phyloP scores from a whole-genome alignment of 2,888 invertebrate species.

The Allacma fusca region DNA sequence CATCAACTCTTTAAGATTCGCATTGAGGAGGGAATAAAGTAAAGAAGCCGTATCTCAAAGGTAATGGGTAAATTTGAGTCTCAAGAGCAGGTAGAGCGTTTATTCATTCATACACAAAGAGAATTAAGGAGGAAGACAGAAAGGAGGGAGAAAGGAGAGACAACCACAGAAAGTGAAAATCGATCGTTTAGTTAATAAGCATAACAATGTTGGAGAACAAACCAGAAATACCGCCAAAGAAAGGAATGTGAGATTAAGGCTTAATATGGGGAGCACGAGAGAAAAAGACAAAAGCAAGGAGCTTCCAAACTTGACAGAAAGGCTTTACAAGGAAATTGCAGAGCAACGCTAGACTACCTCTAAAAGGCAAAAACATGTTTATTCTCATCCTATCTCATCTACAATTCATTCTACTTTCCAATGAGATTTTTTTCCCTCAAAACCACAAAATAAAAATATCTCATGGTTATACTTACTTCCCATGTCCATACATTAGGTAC shows the following conservation, averaged over 20 bases:
- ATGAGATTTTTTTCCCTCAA: neutral
- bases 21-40: too few species aligned
- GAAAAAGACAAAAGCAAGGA: slow-evolving; percentile 28
- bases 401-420: slow-evolving; percentile 21
- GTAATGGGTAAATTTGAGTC: too few species aligned
- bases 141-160: neutral
- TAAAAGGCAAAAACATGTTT: neutral
- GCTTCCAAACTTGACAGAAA: slow-evolving; percentile 23
- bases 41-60: too few species aligned
- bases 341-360: slow-evolving; percentile 7
- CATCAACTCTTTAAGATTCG: too few species aligned
- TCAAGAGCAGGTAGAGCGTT: too few species aligned
- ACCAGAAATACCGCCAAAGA: slow-evolving; percentile 32
- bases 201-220: slow-evolving; percentile 37
- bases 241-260: slow-evolving; percentile 41
- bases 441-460: slow-evolving; percentile 1
- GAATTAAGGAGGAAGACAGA: neutral
- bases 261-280: neutral
- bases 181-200: slow-evolving; percentile 39
- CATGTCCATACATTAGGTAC: too few species aligned
- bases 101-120: too few species aligned
- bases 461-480: too few species aligned
- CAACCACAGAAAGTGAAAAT: slow-evolving; percentile 27
- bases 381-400: slow-evolving; percentile 15
- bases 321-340: slow-evolving; percentile 18